A percentile compares a stretch with the other conserved stretches of the same genome.
phyloP scores from a whole-genome alignment of 1,140 invertebrate genomes.

The Drosophila kanapiae region DNA sequence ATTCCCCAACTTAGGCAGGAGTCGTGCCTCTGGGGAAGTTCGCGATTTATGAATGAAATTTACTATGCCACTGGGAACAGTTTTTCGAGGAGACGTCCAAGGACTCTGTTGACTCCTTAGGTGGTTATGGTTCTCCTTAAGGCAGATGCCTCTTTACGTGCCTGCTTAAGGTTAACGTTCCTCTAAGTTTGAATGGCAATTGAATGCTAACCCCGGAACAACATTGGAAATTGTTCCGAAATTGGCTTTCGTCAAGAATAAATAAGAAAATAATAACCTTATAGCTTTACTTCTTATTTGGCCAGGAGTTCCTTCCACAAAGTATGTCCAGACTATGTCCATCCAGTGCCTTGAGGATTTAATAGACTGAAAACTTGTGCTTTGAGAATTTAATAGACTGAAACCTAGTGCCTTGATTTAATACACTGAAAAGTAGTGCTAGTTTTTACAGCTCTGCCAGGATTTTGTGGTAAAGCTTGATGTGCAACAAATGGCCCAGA shows the following conservation, averaged over 20 bases:
- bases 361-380: slow-evolving; percentile 3
- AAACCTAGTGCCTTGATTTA: neutral
- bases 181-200: slow-evolving; percentile 28
- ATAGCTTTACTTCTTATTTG: neutral
- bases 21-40: slow-evolving; percentile 13
- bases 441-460: slow-evolving; percentile 10
- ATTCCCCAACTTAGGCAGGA: slow-evolving; percentile 18
- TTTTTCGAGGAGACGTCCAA: neutral
- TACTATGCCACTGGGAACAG: slow-evolving; percentile 52
- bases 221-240: neutral
- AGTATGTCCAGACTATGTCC: neutral
- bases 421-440: slow-evolving; percentile 2
- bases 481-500: neutral
- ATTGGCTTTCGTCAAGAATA: neutral
- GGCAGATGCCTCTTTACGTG: slow-evolving; percentile 6
- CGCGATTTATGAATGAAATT: slow-evolving; percentile 68
- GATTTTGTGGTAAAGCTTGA: neutral
- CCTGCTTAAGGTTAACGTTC: slow-evolving; percentile 27
- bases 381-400: slow-evolving; percentile 13
- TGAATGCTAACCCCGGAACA: too few relatives aligned
- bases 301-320: neutral
- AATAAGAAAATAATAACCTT: neutral
- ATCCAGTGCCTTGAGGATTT: neutral
- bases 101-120: neutral
- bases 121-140: slow-evolving; percentile 5